Base-by-base conservation (phyloP, 1,140 invertebrate genomes). In the Drosophila triauraria region DNA sequence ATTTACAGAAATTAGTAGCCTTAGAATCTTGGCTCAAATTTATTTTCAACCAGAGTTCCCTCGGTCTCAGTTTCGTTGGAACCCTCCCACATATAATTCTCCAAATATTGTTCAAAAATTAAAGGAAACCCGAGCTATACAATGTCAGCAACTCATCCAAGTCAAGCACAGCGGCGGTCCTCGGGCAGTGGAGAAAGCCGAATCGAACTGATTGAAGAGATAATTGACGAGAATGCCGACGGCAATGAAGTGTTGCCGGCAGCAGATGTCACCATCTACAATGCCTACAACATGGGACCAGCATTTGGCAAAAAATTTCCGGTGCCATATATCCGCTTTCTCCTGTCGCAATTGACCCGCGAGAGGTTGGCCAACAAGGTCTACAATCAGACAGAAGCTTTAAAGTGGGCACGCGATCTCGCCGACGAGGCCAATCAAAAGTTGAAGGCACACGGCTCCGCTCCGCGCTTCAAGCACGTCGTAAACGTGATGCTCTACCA, bases 291-390 rank as follows among this genome's bases (percentile, higher is more conserved):
- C 8, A 88, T 88, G 77, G 83, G 83, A 0, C 83, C 83, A 0
- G 72, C 83, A 2, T 87, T 87, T 46, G 84, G 83, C 5, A 54
- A 57, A 32, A n/a, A 87, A 53, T 84, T 87, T 17, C 84, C 84
- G 2, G 8, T 78, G 35, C 53, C 46, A 12, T 61, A 63, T 27
- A 87, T 87, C 43, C 61, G 69, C 2, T 51, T 53, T 7, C 68
- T 71, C 25, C 3, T 86, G 0, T 35, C 69, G 0, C 63, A 58
- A 8, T 8, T 70, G 23, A n/a, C 72, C 4, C 10, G 6, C 9
- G 64, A 75, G 0, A 77, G 48, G 10, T 17, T 86, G 7, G 17
- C 44, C 7, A 70, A 67, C 20, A 70, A 88, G 40, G 58, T 27
- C 12, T 88, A 88, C 30, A 50, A 35, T 25, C 32, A 56, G 4